Conservation (phyloP, 2,797 vertebrate genomes). For the Microctenopoma lineatum region DNA sequence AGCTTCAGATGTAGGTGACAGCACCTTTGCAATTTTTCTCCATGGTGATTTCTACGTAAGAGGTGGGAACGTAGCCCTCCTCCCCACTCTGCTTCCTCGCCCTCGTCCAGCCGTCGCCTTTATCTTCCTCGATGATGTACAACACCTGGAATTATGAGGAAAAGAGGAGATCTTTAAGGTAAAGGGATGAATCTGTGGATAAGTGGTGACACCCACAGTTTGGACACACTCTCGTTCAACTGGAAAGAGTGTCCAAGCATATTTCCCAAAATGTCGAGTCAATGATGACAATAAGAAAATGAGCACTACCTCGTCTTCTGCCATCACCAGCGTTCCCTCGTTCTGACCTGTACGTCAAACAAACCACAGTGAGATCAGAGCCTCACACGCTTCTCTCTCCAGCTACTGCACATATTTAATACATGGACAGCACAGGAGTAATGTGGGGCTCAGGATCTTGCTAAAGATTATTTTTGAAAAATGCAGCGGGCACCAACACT, state of each 20-base stretch:
- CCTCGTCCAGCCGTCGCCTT: slow-evolving; percentile 98
- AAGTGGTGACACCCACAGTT: too few relatives aligned
- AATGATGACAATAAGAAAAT: not conserved
- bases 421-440: not conserved
- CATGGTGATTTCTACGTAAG: slow-evolving; percentile 98
- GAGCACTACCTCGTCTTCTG: slow-evolving; percentile 88
- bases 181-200: not conserved
- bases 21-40: slow-evolving; percentile 99
- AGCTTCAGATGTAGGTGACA: slow-evolving; percentile 98
- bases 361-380: slow-evolving; percentile 15
- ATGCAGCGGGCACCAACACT: too few relatives aligned
- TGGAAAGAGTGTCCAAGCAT: too few relatives aligned
- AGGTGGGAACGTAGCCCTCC: slow-evolving; percentile 98
- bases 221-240: too few relatives aligned
- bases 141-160: slow-evolving; percentile 74
- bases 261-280: too few relatives aligned
- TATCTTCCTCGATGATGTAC: slow-evolving; percentile 98
- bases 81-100: slow-evolving; percentile 94
- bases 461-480: too few relatives aligned
- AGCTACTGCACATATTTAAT: not conserved
- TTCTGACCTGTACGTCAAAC: slow-evolving; percentile 89
- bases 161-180: fast-evolving
- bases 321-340: slow-evolving; percentile 96
- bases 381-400: not conserved
- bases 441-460: too few relatives aligned